phyloP scores from a whole-genome alignment of 2,797 vertebrate species.

The Mormyrops attenuatus region DNA sequence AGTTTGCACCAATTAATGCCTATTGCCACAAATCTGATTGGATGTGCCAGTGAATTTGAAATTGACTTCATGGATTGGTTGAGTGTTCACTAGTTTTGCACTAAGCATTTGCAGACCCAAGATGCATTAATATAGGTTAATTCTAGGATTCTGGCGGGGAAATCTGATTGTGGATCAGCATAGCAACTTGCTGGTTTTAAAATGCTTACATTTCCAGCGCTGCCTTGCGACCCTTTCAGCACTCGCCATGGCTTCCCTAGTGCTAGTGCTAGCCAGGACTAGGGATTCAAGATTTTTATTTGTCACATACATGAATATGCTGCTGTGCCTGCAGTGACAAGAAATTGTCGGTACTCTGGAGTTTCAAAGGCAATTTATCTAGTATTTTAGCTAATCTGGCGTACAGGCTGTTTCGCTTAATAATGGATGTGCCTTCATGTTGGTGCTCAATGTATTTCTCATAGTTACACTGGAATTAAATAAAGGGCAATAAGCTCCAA shows the following conservation, averaged over 20 bases:
- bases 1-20: no score
- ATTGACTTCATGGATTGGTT: neutral
- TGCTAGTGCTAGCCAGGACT: no score
- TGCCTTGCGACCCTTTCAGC: neutral
- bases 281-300: neutral
- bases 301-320: neutral
- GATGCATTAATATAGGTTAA: neutral
- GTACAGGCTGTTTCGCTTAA: no score
- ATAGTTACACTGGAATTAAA: neutral
- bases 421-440: neutral
- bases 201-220: neutral
- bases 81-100: neutral
- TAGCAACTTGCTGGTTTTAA: neutral
- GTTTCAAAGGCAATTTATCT: neutral
- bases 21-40: no score
- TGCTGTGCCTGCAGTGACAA: neutral
- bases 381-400: neutral
- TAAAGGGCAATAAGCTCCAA: neutral
- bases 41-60: neutral
- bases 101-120: neutral
- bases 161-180: neutral
- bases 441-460: neutral
- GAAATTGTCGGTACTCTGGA: neutral
- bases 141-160: neutral
- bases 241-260: no score